These are phyloP conservation scores for Germaria angustata DNA, from an alignment of 2,888 invertebrate genomes.

Conservation along the genomic window DNA sequence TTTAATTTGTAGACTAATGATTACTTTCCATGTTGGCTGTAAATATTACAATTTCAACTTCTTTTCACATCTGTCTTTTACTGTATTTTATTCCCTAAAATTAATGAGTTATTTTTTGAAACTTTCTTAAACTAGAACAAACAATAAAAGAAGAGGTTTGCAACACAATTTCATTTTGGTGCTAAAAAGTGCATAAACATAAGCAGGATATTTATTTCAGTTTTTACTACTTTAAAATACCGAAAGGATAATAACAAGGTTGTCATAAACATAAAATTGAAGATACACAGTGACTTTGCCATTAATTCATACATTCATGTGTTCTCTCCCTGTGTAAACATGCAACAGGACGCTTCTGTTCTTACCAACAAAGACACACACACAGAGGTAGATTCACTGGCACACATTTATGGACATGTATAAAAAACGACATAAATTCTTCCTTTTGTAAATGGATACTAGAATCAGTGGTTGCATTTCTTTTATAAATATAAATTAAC, in stretches of 20 bases:
- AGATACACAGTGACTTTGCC: conserved; percentile 19
- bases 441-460: conserved; percentile 9
- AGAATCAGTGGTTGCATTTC: conserved; percentile 35
- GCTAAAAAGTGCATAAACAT: conserved; percentile 44
- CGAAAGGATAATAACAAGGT: conserved; percentile 15
- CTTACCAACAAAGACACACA: background rate
- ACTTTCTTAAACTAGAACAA: background rate
- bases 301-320: conserved; percentile 24
- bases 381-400: background rate
- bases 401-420: background rate
- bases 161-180: conserved; percentile 41
- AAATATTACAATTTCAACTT: background rate
- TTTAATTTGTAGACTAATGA: too few species aligned
- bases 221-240: conserved; percentile 1
- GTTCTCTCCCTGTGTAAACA: conserved; percentile 7
- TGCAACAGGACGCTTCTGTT: conserved; percentile 52
- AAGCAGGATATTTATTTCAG: conserved; percentile 34
- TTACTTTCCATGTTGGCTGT: too few species aligned
- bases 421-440: conserved; percentile 3
- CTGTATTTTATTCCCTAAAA: background rate
- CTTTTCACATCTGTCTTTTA: background rate
- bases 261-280: conserved; percentile 39
- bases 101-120: background rate
- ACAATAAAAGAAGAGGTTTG: background rate
- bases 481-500: background rate